phyloP scores from a whole-genome alignment of 1,140 invertebrate genomes.

The Harlomillsia oculata region DNA sequence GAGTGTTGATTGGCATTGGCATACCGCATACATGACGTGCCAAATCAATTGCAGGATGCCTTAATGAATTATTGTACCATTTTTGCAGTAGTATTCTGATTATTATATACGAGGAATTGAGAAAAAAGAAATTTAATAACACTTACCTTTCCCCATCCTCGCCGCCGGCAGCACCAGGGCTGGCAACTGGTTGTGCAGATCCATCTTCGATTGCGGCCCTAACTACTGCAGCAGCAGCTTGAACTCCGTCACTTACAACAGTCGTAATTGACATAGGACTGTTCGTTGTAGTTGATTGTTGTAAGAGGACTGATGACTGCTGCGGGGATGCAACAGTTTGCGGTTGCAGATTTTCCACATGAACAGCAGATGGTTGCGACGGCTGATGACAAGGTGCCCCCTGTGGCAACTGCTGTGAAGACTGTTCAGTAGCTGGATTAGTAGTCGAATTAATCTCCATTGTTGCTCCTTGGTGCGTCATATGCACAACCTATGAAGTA shows the following conservation, averaged over 20 bases:
- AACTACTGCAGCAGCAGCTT: not conserved
- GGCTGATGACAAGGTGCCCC: not conserved
- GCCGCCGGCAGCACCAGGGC: constrained; percentile 3
- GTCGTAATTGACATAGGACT: not conserved
- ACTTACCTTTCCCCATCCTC: constrained; percentile 33
- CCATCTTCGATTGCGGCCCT: not conserved
- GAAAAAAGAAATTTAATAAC: not conserved
- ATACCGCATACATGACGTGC: not conserved
- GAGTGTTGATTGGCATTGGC: constrained; percentile 2
- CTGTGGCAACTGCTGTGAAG: not conserved
- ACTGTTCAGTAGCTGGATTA: not conserved
- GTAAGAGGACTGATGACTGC: not conserved
- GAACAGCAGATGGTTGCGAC: not conserved
- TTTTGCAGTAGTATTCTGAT: too few relatives aligned
- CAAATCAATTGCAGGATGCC: not conserved
- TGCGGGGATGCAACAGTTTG: constrained; percentile 5
- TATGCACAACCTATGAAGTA: too few relatives aligned
- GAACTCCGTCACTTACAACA: not conserved
- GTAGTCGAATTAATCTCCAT: constrained; percentile 4
- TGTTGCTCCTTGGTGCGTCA: not conserved
- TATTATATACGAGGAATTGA: too few relatives aligned
- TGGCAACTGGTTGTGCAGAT: not conserved
- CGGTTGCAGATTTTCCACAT: too few relatives aligned
- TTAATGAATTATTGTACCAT: too few relatives aligned
- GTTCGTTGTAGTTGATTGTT: not conserved